Percentiles rank a stretch among this genome's conserved stretches.
These are phyloP conservation scores for Eupsilia transversa DNA, from an alignment of 2,888 invertebrate species.

Conservation along the genomic window DNA sequence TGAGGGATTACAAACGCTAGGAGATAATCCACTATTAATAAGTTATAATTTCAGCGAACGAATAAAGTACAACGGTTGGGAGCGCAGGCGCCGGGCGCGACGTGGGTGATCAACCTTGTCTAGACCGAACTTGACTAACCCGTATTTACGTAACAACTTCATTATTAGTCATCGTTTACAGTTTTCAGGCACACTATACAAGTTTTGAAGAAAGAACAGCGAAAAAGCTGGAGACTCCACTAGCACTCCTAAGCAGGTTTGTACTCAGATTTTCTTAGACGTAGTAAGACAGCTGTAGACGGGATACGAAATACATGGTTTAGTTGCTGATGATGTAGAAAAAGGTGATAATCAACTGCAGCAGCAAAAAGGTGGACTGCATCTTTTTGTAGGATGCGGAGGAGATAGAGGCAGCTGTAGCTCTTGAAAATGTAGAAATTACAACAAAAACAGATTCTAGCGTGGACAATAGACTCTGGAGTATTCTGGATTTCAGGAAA, in stretches of 20 bases:
- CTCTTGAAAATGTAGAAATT: background rate
- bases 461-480: background rate
- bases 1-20: conserved; percentile 29
- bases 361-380: background rate
- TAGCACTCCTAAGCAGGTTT: background rate
- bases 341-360: no score
- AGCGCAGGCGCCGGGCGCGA: conserved; percentile 66
- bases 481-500: background rate
- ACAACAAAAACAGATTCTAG: background rate
- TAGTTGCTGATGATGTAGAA: background rate
- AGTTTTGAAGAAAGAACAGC: conserved; percentile 19
- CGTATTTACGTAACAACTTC: conserved; percentile 64
- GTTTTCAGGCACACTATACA: conserved; percentile 40
- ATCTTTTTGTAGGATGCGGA: background rate
- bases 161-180: conserved; percentile 58
- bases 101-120: conserved; percentile 74
- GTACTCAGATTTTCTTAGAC: background rate
- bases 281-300: background rate
- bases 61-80: conserved; percentile 42
- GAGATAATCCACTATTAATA: conserved; percentile 60
- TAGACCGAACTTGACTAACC: conserved; percentile 74
- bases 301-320: background rate
- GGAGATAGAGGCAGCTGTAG: background rate
- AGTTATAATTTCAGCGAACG: conserved; percentile 55
- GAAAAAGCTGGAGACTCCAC: background rate